Conservation (phyloP, 2,888 invertebrate genomes). For the Latrodectus hesperus region DNA sequence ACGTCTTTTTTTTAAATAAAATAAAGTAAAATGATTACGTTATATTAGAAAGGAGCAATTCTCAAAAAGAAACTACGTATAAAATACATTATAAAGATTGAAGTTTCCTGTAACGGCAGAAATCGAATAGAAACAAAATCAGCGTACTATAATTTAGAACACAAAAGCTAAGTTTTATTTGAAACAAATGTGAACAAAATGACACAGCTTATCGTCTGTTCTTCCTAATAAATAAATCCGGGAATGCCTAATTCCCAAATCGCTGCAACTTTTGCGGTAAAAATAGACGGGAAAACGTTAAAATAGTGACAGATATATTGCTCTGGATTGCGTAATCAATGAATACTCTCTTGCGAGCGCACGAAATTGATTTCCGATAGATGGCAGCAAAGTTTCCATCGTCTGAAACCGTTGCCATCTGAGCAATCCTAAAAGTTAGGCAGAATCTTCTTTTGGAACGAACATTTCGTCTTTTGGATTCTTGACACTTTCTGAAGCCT, state of each 20-base stretch:
- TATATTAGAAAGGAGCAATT: too few relatives aligned
- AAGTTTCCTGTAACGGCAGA: too few relatives aligned
- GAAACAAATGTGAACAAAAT: too few relatives aligned
- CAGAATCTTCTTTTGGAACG: neutral
- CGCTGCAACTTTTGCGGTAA: slow-evolving; percentile 17
- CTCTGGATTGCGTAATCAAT: slow-evolving; percentile 52
- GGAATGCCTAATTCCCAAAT: slow-evolving; percentile 11
- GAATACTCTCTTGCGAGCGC: slow-evolving; percentile 25
- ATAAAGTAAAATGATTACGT: too few relatives aligned
- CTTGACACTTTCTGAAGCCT: slow-evolving; percentile 16
- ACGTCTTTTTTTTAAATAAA: too few relatives aligned
- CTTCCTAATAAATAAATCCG: slow-evolving; percentile 17
- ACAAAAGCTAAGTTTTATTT: too few relatives aligned
- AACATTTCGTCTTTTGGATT: slow-evolving; percentile 1
- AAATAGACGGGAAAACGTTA: slow-evolving; percentile 19
- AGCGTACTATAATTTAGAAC: too few relatives aligned
- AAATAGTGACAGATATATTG: slow-evolving; percentile 53
- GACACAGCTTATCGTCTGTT: neutral
- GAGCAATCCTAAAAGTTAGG: neutral
- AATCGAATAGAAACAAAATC: too few relatives aligned
- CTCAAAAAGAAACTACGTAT: too few relatives aligned
- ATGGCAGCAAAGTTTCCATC: slow-evolving; percentile 26
- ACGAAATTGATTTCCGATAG: slow-evolving; percentile 58
- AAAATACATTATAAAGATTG: too few relatives aligned
- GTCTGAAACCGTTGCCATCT: slow-evolving; percentile 11